Conservation (phyloP, 2,797 vertebrate genomes). For the Muraenolepis orangiensis region DNA sequence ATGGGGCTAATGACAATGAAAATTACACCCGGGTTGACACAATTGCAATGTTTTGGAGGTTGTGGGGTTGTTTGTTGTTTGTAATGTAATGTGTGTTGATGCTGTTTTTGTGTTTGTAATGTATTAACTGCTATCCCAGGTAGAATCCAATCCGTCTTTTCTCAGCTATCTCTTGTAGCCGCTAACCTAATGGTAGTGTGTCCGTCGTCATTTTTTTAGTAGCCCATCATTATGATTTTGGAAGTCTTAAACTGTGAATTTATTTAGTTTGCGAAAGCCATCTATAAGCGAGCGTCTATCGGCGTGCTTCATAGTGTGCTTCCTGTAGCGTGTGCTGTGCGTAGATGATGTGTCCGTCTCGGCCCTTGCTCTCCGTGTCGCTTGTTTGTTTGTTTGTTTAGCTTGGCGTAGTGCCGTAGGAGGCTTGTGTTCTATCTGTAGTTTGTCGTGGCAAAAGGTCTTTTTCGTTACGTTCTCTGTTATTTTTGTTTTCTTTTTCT, state of each 20-base stretch:
- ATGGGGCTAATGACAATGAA: neutral
- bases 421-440: conserved; percentile 77
- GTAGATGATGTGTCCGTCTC: conserved; percentile 67
- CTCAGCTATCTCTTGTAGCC: neutral
- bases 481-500: conserved; percentile 84
- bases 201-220: neutral
- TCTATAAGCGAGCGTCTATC: conserved; percentile 7
- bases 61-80: neutral
- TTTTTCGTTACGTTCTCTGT: conserved; percentile 84
- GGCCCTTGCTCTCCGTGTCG: conserved; percentile 60
- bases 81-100: neutral
- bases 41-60: neutral
- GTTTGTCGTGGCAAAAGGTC: conserved; percentile 70
- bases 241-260: neutral
- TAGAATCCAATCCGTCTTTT: neutral
- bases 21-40: neutral
- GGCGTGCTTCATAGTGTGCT: conserved; percentile 64
- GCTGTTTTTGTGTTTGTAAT: neutral
- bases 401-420: conserved; percentile 79
- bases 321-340: conserved; percentile 78
- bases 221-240: neutral
- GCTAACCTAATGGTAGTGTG: neutral
- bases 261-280: neutral
- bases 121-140: neutral
- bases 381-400: conserved; percentile 64